A percentile compares a stretch with the other conserved stretches of the same genome.
These are phyloP conservation scores for Hippasteria phrygiana DNA, from an alignment of 53 echinoderm and acorn worm species.

Conservation along the genomic window DNA sequence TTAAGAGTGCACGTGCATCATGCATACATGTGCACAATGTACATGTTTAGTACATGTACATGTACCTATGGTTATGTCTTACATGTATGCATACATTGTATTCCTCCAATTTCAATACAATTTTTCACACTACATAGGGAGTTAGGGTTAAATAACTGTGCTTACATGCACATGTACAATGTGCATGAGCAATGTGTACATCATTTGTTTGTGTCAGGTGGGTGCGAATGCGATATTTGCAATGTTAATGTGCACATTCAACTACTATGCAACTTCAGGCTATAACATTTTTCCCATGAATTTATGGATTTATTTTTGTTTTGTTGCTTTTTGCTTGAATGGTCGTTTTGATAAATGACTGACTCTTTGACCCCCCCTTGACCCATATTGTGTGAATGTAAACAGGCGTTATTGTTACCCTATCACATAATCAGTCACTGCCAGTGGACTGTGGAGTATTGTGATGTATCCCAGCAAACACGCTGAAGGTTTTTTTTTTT, in stretches of 20 bases:
- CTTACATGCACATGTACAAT: too few relatives aligned
- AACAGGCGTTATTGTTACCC: not conserved
- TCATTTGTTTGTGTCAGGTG: too few relatives aligned
- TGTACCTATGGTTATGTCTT: not conserved
- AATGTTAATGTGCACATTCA: not conserved
- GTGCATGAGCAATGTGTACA: too few relatives aligned
- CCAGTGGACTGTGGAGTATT: not conserved
- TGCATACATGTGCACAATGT: not conserved
- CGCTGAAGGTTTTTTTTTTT: not conserved
- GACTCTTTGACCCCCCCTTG: not conserved
- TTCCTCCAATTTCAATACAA: too few relatives aligned
- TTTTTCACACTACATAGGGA: too few relatives aligned
- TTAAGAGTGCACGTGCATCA: too few relatives aligned
- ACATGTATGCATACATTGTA: too few relatives aligned
- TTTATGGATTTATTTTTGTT: not conserved
- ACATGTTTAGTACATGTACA: not conserved
- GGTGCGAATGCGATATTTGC: not conserved
- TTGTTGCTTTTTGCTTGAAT: not conserved
- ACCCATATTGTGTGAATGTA: slow-evolving; percentile 16
- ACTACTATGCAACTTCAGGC: not conserved
- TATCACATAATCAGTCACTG: slow-evolving; percentile 17
- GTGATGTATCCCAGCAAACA: not conserved
- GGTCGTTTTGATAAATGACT: not conserved
- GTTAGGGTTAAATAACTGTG: too few relatives aligned
- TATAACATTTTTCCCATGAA: not conserved